These are phyloP conservation scores for Pleuronectes platessa DNA, from an alignment of 2,113 vertebrate species.

Conservation along the genomic window DNA sequence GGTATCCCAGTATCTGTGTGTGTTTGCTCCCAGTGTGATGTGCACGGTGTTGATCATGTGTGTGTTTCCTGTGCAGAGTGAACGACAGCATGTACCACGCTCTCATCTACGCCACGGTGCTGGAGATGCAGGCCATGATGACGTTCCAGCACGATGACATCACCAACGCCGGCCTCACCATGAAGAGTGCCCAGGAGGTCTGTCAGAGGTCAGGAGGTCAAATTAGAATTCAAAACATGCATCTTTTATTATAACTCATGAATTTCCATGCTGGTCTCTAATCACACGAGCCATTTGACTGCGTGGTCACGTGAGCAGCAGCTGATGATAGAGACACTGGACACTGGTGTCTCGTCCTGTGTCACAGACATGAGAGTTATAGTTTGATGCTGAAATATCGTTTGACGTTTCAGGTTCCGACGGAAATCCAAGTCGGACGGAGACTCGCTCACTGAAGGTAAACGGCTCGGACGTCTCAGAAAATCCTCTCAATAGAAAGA, in stretches of 20 bases:
- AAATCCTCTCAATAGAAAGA: too few species aligned
- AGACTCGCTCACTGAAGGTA: slow-evolving; percentile 82
- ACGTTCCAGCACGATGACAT: slow-evolving; percentile 88
- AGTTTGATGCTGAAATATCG: background rate
- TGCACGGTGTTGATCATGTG: slow-evolving; percentile 20
- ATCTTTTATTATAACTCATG: background rate
- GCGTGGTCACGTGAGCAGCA: slow-evolving; percentile 50
- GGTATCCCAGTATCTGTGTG: background rate
- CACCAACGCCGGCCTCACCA: slow-evolving; percentile 82
- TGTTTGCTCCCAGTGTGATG: slow-evolving; percentile 28
- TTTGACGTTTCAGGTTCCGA: slow-evolving; percentile 77
- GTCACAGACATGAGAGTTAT: too few species aligned
- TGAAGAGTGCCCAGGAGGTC: slow-evolving; percentile 86
- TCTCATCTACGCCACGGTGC: slow-evolving; percentile 85
- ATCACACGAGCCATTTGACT: slow-evolving; percentile 49
- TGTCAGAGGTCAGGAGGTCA: slow-evolving; percentile 82
- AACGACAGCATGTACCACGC: slow-evolving; percentile 87
- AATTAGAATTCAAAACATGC: background rate
- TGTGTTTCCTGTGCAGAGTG: slow-evolving; percentile 64
- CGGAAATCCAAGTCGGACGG: slow-evolving; percentile 79
- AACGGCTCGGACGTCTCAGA: background rate
- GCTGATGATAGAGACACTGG: slow-evolving; percentile 2
- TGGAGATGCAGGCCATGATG: slow-evolving; percentile 91
- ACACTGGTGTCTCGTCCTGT: too few species aligned
- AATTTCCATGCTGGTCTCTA: slow-evolving; percentile 53